Base-by-base conservation (phyloP, 2,888 invertebrate species). In the Xestoiulus laeticollis region DNA sequence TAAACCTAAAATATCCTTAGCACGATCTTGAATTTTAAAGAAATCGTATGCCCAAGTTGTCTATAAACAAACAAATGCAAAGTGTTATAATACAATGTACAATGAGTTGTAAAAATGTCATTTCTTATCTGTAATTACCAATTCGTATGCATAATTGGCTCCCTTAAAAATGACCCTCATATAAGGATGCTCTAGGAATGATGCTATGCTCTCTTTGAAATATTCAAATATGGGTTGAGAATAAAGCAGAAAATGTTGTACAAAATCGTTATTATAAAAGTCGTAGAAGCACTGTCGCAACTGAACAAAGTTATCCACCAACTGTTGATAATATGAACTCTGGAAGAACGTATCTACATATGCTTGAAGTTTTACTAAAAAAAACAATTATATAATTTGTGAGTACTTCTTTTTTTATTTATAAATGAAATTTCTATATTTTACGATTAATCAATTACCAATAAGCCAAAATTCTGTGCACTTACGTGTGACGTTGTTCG, bases 1-100 rank as follows among this genome's bases (percentile, higher is more conserved):
- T 33, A 90, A 89, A 26, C 90, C 89, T 1, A 90, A 12, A 0
- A 89, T 83, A 14, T 89, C 87, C 85, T 89, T 89, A 8, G 90
- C 43, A 38, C 90, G 89, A 26, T 89, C 89, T 44, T 89, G 88
- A 19, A 90, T 43, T 32, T 89, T 88, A n/a, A 89, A 88, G 88
- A 90, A 89, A 22, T 88, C 85, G 89, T 89, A 90, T 19, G 78
- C 59, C 87, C 87, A 87, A 19, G 26, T 30, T n/a, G 53, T 68
- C 87, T 87, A 22, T 14, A 78, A 33, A 59, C 10, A 86, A 86
- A 30, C 6, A 53, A 53, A 26, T 26, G 86, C 33, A 48, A 48
- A 26, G 38, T 33, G 3, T 33, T 6, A 33, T 16, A 22, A 5
- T 22, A 84, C n/a, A 84, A 12, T 14, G 5, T 8, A 26, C 84